Conservation (phyloP, 2,797 vertebrate species). For the Thamnophis elegans region DNA sequence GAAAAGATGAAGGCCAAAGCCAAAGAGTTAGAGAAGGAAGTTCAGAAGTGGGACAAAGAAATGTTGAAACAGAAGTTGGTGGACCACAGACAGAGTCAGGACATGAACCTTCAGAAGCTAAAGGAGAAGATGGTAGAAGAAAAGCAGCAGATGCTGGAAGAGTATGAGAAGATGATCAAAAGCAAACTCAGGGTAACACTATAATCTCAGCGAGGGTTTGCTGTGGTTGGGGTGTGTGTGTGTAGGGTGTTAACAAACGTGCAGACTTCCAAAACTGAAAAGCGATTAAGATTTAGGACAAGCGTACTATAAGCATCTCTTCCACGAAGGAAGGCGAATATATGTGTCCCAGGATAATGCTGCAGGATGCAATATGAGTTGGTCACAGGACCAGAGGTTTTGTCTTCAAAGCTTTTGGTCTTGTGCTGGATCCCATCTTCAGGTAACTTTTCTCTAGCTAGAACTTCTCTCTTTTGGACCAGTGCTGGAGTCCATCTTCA, state of each 20-base stretch:
- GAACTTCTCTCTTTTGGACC: too few relatives aligned
- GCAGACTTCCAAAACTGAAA: not conserved
- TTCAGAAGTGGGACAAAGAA: not conserved
- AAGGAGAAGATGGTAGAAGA: not conserved
- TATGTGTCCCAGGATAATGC: too few relatives aligned
- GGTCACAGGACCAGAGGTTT: too few relatives aligned
- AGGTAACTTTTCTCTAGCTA: too few relatives aligned
- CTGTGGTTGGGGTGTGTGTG: not conserved
- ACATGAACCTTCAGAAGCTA: not conserved
- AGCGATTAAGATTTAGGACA: not conserved
- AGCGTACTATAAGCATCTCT: not conserved
- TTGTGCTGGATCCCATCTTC: too few relatives aligned
- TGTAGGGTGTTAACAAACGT: not conserved
- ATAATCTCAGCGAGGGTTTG: not conserved
- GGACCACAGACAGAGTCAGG: not conserved
- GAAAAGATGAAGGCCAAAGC: not conserved
- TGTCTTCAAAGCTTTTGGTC: too few relatives aligned
- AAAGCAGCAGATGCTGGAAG: not conserved
- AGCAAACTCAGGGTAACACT: constrained; percentile 6
- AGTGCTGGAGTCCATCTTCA: too few relatives aligned
- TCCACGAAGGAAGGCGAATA: too few relatives aligned
- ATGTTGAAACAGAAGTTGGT: not conserved
- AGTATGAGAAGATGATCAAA: not conserved
- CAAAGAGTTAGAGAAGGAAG: not conserved
- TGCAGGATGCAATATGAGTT: too few relatives aligned